phyloP scores from a whole-genome alignment of 2,797 vertebrate species.

The Vireo griseus region DNA sequence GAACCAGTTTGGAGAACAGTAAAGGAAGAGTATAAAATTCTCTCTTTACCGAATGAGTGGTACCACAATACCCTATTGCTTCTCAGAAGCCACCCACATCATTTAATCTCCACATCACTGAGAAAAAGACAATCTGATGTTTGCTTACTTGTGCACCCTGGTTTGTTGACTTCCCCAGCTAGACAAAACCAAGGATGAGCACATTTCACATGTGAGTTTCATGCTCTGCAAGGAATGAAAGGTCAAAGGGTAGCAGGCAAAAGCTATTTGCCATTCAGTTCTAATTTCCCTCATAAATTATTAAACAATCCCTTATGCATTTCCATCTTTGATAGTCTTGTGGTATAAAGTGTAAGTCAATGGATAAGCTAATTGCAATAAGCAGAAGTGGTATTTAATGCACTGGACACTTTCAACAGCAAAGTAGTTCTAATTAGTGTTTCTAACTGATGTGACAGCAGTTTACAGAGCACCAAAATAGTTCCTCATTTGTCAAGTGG shows the following conservation, averaged over 20 bases:
- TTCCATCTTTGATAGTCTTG: slow-evolving; percentile 79
- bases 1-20: not conserved
- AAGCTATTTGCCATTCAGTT: slow-evolving; percentile 74
- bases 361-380: slow-evolving; percentile 91
- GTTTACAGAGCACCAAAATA: slow-evolving; percentile 76
- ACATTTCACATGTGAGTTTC: not conserved
- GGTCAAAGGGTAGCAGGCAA: slow-evolving; percentile 65
- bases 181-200: not conserved
- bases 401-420: slow-evolving; percentile 83
- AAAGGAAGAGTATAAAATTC: not conserved
- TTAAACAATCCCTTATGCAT: slow-evolving; percentile 73
- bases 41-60: not conserved
- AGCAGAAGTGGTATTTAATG: slow-evolving; percentile 89
- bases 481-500: slow-evolving; percentile 81
- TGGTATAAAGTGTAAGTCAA: slow-evolving; percentile 85
- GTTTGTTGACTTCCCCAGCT: not conserved
- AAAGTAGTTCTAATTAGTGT: slow-evolving; percentile 92
- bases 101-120: not conserved
- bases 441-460: slow-evolving; percentile 82
- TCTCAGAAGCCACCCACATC: not conserved
- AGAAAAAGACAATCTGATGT: not conserved
- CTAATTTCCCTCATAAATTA: slow-evolving; percentile 81
- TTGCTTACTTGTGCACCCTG: not conserved
- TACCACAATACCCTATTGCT: not conserved
- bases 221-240: slow-evolving; percentile 17